These are phyloP conservation scores for Tyrophagus putrescentiae DNA, from an alignment of 1,140 invertebrate genomes.

Conservation along the genomic window DNA sequence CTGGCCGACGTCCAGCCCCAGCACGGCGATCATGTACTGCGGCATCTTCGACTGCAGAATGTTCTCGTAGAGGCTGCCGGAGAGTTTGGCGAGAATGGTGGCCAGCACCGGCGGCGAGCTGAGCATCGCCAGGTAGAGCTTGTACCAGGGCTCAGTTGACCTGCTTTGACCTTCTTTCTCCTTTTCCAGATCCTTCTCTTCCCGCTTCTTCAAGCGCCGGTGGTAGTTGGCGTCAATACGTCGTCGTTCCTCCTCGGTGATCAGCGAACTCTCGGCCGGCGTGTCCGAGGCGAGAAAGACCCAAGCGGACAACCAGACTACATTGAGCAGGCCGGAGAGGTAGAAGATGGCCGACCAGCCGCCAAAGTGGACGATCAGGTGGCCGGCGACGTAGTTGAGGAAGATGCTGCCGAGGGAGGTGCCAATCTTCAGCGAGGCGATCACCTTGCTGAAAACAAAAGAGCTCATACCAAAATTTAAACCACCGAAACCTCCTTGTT, in stretches of 20 bases:
- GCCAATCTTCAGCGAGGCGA: neutral
- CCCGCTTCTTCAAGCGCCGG: too few relatives aligned
- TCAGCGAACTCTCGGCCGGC: too few relatives aligned
- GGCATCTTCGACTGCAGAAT: neutral
- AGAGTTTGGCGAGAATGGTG: neutral
- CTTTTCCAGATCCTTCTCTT: too few relatives aligned
- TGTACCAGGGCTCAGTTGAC: too few relatives aligned
- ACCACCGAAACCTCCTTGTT: too few relatives aligned
- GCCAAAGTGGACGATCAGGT: neutral
- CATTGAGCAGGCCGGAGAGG: neutral
- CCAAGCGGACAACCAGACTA: neutral
- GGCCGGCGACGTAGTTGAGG: neutral
- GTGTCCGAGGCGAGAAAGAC: neutral
- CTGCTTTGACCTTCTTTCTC: too few relatives aligned
- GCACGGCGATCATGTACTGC: slow-evolving; percentile 2
- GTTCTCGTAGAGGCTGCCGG: neutral
- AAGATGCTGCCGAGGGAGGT: neutral
- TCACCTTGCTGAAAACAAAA: neutral
- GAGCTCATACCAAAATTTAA: too few relatives aligned
- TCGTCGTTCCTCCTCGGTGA: too few relatives aligned
- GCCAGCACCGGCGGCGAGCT: neutral
- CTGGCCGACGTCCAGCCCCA: neutral
- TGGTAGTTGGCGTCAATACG: too few relatives aligned
- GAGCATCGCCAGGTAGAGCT: neutral
- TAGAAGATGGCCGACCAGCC: neutral